These are phyloP conservation scores for Crotalus helleri DNA, from an alignment of 2,113 vertebrate species.

Conservation along the genomic window DNA sequence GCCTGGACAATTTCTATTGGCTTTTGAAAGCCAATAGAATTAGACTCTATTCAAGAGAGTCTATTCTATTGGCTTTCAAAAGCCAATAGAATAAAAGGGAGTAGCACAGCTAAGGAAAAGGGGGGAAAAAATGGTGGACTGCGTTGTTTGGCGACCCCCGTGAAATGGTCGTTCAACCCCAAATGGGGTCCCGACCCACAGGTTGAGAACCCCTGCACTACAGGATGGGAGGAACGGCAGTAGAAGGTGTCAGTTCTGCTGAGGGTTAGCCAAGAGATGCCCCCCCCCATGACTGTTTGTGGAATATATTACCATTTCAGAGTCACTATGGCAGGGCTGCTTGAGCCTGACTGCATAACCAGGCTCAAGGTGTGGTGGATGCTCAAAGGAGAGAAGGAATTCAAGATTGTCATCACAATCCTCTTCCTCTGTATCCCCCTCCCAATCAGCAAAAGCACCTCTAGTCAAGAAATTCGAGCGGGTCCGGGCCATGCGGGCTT, in stretches of 20 bases:
- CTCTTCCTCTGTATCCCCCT: conserved; percentile 94
- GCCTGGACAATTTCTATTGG: no score
- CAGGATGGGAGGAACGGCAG: conserved; percentile 62
- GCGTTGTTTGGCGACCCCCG: no score
- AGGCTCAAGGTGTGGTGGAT: conserved; percentile 79
- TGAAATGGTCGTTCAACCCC: no score
- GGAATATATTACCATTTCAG: conserved; percentile 95
- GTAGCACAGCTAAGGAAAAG: no score
- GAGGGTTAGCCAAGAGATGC: conserved; percentile 78
- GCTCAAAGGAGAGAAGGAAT: conserved; percentile 76
- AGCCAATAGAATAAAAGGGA: no score
- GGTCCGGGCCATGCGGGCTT: conserved; percentile 98
- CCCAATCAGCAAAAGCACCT: conserved; percentile 81
- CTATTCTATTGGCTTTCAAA: no score
- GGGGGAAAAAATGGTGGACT: no score
- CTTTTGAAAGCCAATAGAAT: no score
- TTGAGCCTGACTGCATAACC: conserved; percentile 77
- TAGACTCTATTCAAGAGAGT: no score
- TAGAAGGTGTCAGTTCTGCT: conserved; percentile 70
- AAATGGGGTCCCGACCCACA: no score
- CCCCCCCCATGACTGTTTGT: conserved; percentile 48
- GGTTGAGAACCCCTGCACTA: no score
- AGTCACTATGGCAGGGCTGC: conserved; percentile 98
- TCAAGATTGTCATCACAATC: conserved; percentile 84
- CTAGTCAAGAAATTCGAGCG: conserved; percentile 99